phyloP scores from a whole-genome alignment of 2,113 vertebrate genomes.

The Pipa parva region DNA sequence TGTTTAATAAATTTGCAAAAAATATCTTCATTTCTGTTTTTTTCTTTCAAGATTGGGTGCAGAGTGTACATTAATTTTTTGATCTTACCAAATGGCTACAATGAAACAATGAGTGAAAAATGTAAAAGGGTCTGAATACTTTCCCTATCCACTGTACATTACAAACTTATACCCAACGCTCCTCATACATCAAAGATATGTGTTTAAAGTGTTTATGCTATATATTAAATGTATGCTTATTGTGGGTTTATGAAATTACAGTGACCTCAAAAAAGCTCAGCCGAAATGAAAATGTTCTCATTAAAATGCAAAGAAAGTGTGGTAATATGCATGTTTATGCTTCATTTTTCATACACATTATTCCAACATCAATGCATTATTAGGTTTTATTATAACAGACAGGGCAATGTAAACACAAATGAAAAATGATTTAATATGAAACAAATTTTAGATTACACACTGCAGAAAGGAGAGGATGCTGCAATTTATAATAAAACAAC shows the following conservation, averaged over 20 bases:
- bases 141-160: no score
- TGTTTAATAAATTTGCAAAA: no score
- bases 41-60: no score
- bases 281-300: constrained; percentile 3
- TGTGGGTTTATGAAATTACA: constrained; percentile 8
- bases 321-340: not conserved
- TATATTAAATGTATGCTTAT: not conserved
- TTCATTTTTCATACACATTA: constrained; percentile 1
- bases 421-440: constrained; percentile 4
- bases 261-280: constrained; percentile 5
- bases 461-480: not conserved
- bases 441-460: not conserved
- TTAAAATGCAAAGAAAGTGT: constrained; percentile 24
- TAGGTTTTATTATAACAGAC: constrained; percentile 10
- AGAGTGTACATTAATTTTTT: no score
- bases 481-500: constrained; percentile 4
- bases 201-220: not conserved
- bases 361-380: constrained; percentile 14
- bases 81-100: no score
- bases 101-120: no score
- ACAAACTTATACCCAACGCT: no score
- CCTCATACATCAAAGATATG: no score
- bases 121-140: no score
- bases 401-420: constrained; percentile 21
- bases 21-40: no score